Conservation (phyloP, 2,797 vertebrate species). For the Acanthopagrus latus region DNA sequence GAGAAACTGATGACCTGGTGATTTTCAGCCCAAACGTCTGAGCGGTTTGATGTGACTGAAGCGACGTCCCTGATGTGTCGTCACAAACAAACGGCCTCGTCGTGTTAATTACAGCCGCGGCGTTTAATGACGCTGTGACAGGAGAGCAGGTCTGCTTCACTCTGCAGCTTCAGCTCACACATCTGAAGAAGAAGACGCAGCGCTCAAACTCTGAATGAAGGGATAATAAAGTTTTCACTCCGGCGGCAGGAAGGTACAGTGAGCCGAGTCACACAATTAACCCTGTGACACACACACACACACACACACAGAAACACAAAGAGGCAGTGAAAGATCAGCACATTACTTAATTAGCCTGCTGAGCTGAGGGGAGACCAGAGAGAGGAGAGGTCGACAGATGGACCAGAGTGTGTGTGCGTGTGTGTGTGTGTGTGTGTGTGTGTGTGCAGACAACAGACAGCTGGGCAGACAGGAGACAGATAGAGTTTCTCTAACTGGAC, state of each 20-base stretch:
- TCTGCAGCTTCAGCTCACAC: too few relatives aligned
- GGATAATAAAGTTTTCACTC: constrained; percentile 46
- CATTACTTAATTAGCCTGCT: constrained; percentile 76
- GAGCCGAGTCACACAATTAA: constrained; percentile 59
- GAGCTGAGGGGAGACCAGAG: constrained; percentile 51
- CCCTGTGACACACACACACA: constrained; percentile 56
- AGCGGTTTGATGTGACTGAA: background rate
- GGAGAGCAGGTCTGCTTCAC: too few relatives aligned
- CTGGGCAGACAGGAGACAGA: constrained; percentile 60
- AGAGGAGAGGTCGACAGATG: constrained; percentile 69
- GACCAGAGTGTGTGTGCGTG: constrained; percentile 41
- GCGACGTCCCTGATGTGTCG: background rate
- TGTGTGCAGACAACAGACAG: constrained; percentile 46
- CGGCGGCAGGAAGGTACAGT: constrained; percentile 31
- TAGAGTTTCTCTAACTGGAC: constrained; percentile 69
- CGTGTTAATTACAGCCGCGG: constrained; percentile 6
- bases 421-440: constrained; percentile 17
- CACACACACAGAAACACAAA: constrained; percentile 46
- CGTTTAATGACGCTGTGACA: background rate
- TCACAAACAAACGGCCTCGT: background rate
- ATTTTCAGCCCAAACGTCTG: background rate
- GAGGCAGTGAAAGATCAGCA: constrained; percentile 78
- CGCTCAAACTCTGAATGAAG: background rate
- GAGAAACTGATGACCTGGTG: too few relatives aligned
- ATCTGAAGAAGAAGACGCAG: constrained; percentile 3